Conservation (phyloP, 2,113 vertebrate genomes). For the Sakesphorus luctuosus region DNA sequence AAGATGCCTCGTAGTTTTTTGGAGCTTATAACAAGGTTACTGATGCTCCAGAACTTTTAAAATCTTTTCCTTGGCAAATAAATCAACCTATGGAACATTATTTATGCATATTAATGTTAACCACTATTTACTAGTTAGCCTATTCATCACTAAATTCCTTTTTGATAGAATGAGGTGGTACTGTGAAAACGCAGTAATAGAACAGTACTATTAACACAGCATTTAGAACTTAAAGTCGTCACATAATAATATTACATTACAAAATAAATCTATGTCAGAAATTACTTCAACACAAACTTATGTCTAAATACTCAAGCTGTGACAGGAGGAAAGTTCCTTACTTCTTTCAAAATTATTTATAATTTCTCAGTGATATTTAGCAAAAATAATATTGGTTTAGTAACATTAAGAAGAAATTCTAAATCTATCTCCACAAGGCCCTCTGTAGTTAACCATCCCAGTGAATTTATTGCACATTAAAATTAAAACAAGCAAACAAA, state of each 20-base stretch:
- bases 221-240: background rate
- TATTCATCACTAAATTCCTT: background rate
- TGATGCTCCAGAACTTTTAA: background rate
- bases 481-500: background rate
- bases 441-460: background rate
- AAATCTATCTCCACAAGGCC: background rate
- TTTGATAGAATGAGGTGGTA: background rate
- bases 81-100: background rate
- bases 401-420: background rate
- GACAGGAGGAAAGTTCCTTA: background rate
- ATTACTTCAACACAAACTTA: background rate
- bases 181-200: background rate
- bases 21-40: background rate
- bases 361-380: background rate
- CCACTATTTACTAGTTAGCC: background rate
- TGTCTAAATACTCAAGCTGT: background rate
- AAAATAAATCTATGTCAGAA: background rate
- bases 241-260: background rate
- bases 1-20: background rate
- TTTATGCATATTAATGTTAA: background rate
- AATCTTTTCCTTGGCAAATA: background rate
- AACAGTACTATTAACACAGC: background rate
- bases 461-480: background rate
- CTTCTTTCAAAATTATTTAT: background rate
- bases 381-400: background rate